Evolutionary conservation across 2,113 vertebrate species (phyloP).

Genomic region (Malurus alboscapulatus): DNA sequence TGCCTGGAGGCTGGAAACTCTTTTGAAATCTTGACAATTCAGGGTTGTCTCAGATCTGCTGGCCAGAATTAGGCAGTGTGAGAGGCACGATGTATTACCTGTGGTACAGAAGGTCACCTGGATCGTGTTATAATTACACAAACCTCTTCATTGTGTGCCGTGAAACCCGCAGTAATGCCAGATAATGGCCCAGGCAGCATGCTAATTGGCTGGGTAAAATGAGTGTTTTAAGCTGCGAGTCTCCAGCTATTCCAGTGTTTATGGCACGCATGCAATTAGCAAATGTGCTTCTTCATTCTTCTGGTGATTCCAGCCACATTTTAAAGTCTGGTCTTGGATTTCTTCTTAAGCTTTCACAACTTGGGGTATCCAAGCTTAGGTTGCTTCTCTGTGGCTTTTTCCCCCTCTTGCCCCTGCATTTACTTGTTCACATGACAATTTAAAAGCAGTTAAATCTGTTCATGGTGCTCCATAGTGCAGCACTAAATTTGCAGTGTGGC

Average conservation of each 20-base stretch:
- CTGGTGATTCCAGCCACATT: background rate
- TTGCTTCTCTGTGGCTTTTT: background rate
- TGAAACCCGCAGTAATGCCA: constrained; percentile 16
- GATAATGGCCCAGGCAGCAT: constrained; percentile 36
- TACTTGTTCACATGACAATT: background rate
- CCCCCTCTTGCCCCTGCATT: background rate
- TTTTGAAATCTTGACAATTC: constrained; percentile 31
- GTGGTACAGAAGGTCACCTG: constrained; percentile 25
- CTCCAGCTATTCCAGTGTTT: background rate
- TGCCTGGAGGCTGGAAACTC: constrained; percentile 50
- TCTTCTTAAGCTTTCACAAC: background rate
- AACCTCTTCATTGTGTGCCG: background rate
- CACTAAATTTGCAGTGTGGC: background rate
- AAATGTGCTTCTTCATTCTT: background rate
- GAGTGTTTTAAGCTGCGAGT: constrained; percentile 15
- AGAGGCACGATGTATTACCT: constrained; percentile 8
- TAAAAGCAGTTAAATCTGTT: background rate
- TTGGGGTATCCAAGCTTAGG: background rate
- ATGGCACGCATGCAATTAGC: background rate
- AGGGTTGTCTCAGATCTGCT: background rate
- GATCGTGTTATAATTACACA: constrained; percentile 41
- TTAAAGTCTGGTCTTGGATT: background rate
- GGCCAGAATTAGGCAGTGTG: background rate
- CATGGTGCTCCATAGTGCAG: background rate
- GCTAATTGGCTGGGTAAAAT: constrained; percentile 46